Evolutionary conservation across 64 coral and sea anemone genomes (phyloP).

Genomic region (Porites lutea): DNA sequence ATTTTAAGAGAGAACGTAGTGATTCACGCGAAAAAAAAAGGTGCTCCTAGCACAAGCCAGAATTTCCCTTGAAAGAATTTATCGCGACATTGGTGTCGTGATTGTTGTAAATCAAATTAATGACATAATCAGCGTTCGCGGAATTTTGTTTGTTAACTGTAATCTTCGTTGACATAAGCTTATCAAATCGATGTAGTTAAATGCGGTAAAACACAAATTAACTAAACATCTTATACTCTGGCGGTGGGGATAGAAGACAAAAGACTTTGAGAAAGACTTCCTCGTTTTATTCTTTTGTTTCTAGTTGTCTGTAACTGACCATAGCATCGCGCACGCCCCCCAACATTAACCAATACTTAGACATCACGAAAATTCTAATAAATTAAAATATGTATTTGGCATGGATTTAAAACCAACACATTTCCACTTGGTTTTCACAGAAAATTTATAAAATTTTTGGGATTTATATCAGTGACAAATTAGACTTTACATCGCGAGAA

Average conservation of each 20-base stretch:
- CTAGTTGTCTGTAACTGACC: background rate
- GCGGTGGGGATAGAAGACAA: background rate
- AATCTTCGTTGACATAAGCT: background rate
- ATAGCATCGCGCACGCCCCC: background rate
- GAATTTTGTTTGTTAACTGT: background rate
- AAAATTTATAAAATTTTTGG: background rate
- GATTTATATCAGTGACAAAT: background rate
- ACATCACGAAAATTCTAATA: background rate
- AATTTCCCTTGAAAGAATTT: slow-evolving; percentile 37
- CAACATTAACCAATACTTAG: slow-evolving; percentile 3
- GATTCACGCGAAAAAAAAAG: background rate
- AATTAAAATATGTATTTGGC: background rate
- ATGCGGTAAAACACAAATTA: too few relatives aligned
- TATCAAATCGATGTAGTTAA: background rate
- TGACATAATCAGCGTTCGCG: background rate
- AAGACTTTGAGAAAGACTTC: background rate
- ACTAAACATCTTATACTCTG: background rate
- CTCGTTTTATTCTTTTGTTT: background rate
- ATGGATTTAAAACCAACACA: background rate
- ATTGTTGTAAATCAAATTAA: background rate
- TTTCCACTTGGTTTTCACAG: too few relatives aligned
- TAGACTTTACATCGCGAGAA: background rate
- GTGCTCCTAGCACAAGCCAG: background rate
- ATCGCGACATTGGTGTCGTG: background rate
- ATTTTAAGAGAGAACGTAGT: too few relatives aligned